These are phyloP conservation scores for Seriola rivoliana DNA, from an alignment of 2,113 vertebrate species.

Conservation along the genomic window DNA sequence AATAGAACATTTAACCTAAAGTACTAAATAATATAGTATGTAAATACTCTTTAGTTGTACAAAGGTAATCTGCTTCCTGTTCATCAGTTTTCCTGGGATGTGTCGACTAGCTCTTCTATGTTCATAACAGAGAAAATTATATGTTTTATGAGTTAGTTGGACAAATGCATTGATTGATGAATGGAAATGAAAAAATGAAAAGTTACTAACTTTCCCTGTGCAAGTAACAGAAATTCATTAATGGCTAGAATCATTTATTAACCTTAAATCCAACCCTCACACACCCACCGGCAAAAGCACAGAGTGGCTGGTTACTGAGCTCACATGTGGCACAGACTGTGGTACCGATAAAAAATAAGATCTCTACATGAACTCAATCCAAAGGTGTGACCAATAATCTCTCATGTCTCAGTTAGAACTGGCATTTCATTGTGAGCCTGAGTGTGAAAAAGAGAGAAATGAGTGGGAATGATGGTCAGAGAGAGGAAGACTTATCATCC, in stretches of 20 bases:
- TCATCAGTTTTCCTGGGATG: neutral
- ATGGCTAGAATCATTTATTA: constrained; percentile 30
- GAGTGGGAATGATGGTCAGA: constrained; percentile 40
- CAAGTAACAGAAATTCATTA: constrained; percentile 8
- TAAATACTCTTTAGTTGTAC: neutral
- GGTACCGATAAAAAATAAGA: constrained; percentile 56
- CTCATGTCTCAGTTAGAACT: constrained; percentile 15
- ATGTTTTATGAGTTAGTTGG: neutral
- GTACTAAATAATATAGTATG: neutral
- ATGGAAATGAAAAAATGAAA: neutral
- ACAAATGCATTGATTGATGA: neutral
- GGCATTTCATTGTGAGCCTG: constrained; percentile 23
- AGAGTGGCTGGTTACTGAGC: constrained; percentile 12
- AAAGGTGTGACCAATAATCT: constrained; percentile 47
- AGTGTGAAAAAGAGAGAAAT: constrained; percentile 10
- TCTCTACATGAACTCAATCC: constrained; percentile 57
- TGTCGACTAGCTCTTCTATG: neutral
- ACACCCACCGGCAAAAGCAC: constrained; percentile 39
- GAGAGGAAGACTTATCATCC: constrained; percentile 57
- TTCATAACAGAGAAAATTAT: neutral
- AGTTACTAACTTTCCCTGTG: neutral
- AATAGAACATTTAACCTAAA: neutral
- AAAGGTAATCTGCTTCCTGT: neutral
- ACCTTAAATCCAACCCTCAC: constrained; percentile 14
- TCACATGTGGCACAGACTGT: constrained; percentile 43